Evolutionary conservation across 2,888 invertebrate genomes (phyloP), one percentile per base, ranked within the genome.

Genomic region (Monopis laevigella): DNA sequence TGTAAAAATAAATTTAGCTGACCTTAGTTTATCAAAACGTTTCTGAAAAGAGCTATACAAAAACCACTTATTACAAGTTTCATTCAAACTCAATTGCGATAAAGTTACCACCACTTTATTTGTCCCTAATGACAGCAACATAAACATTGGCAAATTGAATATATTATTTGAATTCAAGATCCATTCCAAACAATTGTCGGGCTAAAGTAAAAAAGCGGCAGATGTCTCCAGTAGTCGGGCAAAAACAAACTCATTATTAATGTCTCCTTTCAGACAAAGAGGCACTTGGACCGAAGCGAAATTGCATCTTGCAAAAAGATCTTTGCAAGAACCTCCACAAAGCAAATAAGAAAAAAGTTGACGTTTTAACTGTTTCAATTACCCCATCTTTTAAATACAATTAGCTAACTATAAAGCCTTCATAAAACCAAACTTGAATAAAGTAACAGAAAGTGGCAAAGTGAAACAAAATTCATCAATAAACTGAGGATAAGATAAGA

Each of bases 301-400:
- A 62, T 63, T 63, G 56, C 59, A 58, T 63, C 62, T 56, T 51
- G 48, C 50, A 53, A 57, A 56, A 56, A 54, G 48, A 50, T 50
- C 38, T 36, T 13, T 21, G 21, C 19, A 36, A 36, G 36, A 32
- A 36, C 36, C 21, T 34, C 21, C 21, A 13, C 19, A 21, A 32
- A 36, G 34, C 34, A 36, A 36, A 36, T 12, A 36, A 21, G 13
- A 21, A 21, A 32, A 19, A 36, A 36, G 36, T 36, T 36, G 12
- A 3, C 36, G 21, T 21, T 36, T 36, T 36, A 36, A 36, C 36
- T 36, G 12, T 34, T 34, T 34, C 34, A 34, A 34, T 34, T 34
- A 34, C 34, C 17, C 17, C 34, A 34, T 34, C 16, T 7, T 7
- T 21, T 36, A 11, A 36, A 36, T 36, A 21, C 16, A 36, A 21